phyloP scores from a whole-genome alignment of 1,140 invertebrate genomes.

The Penaeus indicus region DNA sequence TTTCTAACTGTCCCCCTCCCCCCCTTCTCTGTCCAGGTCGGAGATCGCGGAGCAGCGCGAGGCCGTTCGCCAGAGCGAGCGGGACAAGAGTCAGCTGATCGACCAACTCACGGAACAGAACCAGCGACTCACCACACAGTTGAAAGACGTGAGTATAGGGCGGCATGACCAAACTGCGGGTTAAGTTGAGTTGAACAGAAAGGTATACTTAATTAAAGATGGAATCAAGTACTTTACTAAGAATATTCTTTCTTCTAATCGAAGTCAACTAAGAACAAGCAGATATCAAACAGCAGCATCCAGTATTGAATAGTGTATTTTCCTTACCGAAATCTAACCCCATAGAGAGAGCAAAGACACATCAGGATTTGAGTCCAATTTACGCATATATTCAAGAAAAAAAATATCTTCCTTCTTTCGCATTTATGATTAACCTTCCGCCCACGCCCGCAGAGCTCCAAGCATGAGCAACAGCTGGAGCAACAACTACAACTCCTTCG shows the following conservation, averaged over 20 bases:
- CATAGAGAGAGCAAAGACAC: not conserved
- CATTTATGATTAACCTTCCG: not conserved
- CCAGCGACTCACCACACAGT: constrained; percentile 86
- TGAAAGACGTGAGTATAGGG: constrained; percentile 78
- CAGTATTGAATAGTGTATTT: not conserved
- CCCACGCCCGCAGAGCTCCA: constrained; percentile 73
- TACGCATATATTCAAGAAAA: too few species aligned
- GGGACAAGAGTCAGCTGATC: constrained; percentile 84
- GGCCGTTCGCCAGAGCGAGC: constrained; percentile 80
- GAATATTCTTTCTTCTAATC: constrained; percentile 29
- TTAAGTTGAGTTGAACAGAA: too few species aligned
- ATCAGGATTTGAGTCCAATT: not conserved
- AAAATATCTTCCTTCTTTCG: not conserved
- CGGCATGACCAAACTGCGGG: not conserved
- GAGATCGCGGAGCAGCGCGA: constrained; percentile 76
- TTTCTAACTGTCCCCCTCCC: not conserved
- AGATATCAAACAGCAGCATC: too few species aligned
- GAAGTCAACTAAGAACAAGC: too few species aligned
- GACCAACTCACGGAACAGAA: constrained; percentile 92
- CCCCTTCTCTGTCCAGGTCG: constrained; percentile 29
- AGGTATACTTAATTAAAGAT: too few species aligned
- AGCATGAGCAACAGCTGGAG: constrained; percentile 84
- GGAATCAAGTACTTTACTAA: too few species aligned
- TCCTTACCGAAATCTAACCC: not conserved
- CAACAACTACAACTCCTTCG: constrained; percentile 84